Evolutionary conservation across 2,888 invertebrate genomes (phyloP).

Genomic region (Lochmaea crataegi): DNA sequence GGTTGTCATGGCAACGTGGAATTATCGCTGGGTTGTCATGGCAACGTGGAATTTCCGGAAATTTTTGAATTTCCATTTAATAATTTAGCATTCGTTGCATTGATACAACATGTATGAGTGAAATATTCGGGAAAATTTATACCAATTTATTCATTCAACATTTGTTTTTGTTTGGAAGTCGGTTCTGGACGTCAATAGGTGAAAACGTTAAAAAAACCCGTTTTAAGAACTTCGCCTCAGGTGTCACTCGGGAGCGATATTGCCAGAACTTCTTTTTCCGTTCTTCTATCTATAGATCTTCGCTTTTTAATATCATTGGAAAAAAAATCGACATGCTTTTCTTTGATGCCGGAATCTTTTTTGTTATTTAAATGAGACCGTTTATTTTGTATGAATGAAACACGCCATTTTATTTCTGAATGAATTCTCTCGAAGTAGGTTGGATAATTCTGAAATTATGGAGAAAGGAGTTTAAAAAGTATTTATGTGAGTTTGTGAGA

Average conservation of each 20-base stretch:
- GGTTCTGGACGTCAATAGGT: not conserved
- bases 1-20: too few relatives aligned
- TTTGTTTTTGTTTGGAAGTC: not conserved
- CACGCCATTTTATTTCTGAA: not conserved
- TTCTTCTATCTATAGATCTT: constrained; percentile 21
- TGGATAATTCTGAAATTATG: not conserved
- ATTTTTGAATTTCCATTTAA: too few relatives aligned
- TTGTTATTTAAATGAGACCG: not conserved
- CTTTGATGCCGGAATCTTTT: not conserved
- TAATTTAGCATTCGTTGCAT: too few relatives aligned
- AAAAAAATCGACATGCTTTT: not conserved
- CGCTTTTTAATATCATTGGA: constrained; percentile 4
- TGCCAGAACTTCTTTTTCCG: constrained; percentile 8
- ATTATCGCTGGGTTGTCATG: too few relatives aligned
- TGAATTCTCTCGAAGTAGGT: not conserved
- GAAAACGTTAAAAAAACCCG: constrained; percentile 20
- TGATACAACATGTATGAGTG: too few relatives aligned
- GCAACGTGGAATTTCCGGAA: too few relatives aligned
- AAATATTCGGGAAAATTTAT: too few relatives aligned
- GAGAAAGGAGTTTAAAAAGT: too few relatives aligned
- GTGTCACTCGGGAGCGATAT: constrained; percentile 25
- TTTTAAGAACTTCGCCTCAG: constrained; percentile 13
- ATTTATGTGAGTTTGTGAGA: too few relatives aligned
- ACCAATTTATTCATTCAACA: too few relatives aligned
- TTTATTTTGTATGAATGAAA: too few relatives aligned